Evolutionary conservation across 1,140 invertebrate species (phyloP).

Genomic region (Muscidifurax raptorellus): DNA sequence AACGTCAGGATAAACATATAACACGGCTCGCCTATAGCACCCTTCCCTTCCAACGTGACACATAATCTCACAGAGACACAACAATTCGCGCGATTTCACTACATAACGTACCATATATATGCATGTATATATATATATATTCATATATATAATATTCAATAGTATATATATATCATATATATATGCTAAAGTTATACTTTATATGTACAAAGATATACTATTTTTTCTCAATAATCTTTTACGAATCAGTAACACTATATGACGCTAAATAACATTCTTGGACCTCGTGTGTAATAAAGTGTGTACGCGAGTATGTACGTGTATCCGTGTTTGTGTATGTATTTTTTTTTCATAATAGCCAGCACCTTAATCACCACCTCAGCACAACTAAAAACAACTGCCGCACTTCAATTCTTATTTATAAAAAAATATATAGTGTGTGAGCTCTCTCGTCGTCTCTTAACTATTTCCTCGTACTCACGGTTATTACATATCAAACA

Average conservation of each 20-base stretch:
- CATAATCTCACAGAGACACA: constrained; percentile 73
- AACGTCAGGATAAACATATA: constrained; percentile 30
- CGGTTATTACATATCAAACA: constrained; percentile 39
- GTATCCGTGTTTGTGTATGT: not conserved
- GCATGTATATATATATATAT: constrained; percentile 60
- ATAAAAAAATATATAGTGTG: constrained; percentile 60
- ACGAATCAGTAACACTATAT: constrained; percentile 72
- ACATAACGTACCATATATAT: constrained; percentile 75
- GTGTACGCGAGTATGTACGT: constrained; percentile 16
- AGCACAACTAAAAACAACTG: constrained; percentile 63
- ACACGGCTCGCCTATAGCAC: constrained; percentile 20
- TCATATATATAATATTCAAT: constrained; percentile 65
- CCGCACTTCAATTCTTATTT: constrained; percentile 54
- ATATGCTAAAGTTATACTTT: constrained; percentile 64
- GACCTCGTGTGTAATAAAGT: constrained; percentile 64
- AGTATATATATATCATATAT: constrained; percentile 60
- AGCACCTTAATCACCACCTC: constrained; percentile 70
- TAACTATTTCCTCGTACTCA: constrained; percentile 30
- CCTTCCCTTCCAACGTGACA: constrained; percentile 49
- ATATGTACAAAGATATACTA: constrained; percentile 69
- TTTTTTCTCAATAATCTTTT: constrained; percentile 70
- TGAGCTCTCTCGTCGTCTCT: constrained; percentile 49
- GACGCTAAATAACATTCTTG: constrained; percentile 75
- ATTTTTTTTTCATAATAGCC: constrained; percentile 61
- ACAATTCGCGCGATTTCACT: constrained; percentile 70